Percentiles rank a stretch among this genome's conserved stretches.
phyloP scores from a whole-genome alignment of 2,888 invertebrate genomes.

The Erebia epiphron region DNA sequence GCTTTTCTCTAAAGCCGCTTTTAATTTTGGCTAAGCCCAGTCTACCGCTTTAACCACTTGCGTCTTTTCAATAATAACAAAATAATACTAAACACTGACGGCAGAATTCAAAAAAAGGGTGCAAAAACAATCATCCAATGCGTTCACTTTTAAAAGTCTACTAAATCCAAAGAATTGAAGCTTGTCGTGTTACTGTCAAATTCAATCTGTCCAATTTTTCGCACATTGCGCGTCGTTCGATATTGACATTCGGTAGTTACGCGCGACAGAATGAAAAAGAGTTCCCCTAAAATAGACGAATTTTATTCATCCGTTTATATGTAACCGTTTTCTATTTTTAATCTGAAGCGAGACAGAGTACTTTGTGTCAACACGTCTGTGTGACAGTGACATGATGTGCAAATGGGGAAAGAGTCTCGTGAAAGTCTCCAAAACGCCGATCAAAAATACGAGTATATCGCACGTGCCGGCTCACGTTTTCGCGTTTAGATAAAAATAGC shows the following conservation, averaged over 20 bases:
- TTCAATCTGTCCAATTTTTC: constrained; percentile 33
- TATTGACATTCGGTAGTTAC: constrained; percentile 67
- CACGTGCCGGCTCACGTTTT: neutral
- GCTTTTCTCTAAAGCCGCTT: no score
- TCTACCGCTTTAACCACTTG: no score
- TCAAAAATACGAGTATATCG: neutral
- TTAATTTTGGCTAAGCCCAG: no score
- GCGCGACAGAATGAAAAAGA: constrained; percentile 61
- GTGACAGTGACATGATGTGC: neutral
- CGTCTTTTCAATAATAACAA: no score
- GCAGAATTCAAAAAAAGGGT: neutral
- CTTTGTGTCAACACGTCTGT: neutral
- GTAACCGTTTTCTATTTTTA: neutral
- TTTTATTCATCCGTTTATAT: neutral
- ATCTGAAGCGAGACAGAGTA: neutral
- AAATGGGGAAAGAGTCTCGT: neutral
- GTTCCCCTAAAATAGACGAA: constrained; percentile 33
- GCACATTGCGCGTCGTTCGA: constrained; percentile 58
- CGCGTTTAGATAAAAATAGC: neutral
- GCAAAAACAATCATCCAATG: neutral
- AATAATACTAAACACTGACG: no score
- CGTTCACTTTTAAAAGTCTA: neutral
- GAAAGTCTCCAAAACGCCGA: neutral
- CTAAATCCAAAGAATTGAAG: neutral
- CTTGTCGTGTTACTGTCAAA: neutral